Conservation (phyloP, 1,140 invertebrate species). For the Atta cephalotes region DNA sequence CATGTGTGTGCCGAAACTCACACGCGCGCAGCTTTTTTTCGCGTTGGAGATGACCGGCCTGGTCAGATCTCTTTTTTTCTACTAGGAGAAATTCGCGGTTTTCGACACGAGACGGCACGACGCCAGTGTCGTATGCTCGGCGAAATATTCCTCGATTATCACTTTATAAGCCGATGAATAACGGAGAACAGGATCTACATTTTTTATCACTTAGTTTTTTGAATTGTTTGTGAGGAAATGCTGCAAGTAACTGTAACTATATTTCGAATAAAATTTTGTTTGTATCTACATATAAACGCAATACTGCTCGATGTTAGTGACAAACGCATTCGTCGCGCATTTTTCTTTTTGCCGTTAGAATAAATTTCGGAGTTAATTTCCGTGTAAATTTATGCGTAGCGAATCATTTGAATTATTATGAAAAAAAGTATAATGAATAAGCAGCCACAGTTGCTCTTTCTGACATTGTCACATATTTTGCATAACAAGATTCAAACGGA, state of each 20-base stretch:
- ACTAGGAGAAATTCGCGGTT: conserved; percentile 72
- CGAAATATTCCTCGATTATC: conserved; percentile 21
- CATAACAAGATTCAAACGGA: conserved; percentile 21
- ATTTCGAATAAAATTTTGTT: not conserved
- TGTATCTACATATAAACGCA: not conserved
- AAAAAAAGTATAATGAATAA: conserved; percentile 51
- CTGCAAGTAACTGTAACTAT: not conserved
- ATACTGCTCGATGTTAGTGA: not conserved
- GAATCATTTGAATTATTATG: not conserved
- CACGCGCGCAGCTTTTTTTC: conserved; percentile 56
- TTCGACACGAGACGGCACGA: conserved; percentile 78
- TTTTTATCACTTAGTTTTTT: not conserved
- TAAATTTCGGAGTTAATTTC: not conserved
- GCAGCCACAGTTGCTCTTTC: not conserved
- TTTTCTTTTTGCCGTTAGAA: not conserved
- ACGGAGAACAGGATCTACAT: not conserved
- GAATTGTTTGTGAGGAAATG: not conserved
- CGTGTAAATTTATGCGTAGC: conserved; percentile 6
- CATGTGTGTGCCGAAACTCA: conserved; percentile 22
- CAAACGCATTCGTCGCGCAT: not conserved
- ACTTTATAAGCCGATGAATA: conserved; percentile 6
- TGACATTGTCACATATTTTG: conserved; percentile 1
- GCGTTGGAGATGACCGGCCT: conserved; percentile 70
- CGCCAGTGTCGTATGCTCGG: conserved; percentile 67
- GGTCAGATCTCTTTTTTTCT: conserved; percentile 66